phyloP scores from a whole-genome alignment of 1,140 invertebrate species.

The Drosophila parvula region DNA sequence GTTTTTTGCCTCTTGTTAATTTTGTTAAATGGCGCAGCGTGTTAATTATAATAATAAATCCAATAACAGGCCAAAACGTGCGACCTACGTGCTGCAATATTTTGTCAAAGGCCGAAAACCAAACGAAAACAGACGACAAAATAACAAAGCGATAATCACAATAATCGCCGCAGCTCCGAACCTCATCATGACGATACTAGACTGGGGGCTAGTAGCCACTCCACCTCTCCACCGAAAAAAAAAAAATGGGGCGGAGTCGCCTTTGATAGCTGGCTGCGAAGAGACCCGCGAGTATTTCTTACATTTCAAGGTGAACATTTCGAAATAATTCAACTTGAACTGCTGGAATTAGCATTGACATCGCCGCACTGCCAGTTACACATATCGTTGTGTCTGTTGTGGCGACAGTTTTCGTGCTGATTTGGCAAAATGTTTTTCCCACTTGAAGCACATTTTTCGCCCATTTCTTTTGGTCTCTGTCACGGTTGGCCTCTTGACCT shows the following conservation, averaged over 20 bases:
- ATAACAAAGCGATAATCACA: slow-evolving; percentile 63
- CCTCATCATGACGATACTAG: slow-evolving; percentile 50
- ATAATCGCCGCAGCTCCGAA: slow-evolving; percentile 43
- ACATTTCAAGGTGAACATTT: slow-evolving; percentile 80
- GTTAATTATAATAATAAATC: slow-evolving; percentile 78
- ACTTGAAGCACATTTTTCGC: slow-evolving; percentile 24
- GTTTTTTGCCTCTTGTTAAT: slow-evolving; percentile 25
- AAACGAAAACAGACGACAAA: slow-evolving; percentile 56
- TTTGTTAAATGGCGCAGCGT: slow-evolving; percentile 64
- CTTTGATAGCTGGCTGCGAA: slow-evolving; percentile 56
- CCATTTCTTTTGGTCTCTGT: slow-evolving; percentile 11
- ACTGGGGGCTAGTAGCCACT: slow-evolving; percentile 27
- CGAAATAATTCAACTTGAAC: slow-evolving; percentile 81
- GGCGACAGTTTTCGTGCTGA: slow-evolving; percentile 53
- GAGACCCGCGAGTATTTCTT: slow-evolving; percentile 45
- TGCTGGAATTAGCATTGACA: slow-evolving; percentile 79
- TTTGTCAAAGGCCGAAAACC: slow-evolving; percentile 73
- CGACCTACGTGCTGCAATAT: slow-evolving; percentile 75
- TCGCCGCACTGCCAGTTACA: slow-evolving; percentile 39
- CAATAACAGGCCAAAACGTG: slow-evolving; percentile 77
- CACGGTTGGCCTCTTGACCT: slow-evolving; percentile 30
- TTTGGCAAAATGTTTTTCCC: slow-evolving; percentile 38
- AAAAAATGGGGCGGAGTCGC: slow-evolving; percentile 63
- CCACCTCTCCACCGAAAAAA: slow-evolving; percentile 7
- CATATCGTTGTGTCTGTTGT: slow-evolving; percentile 10